phyloP scores from a whole-genome alignment of 2,888 invertebrate species.

The Orthosia gothica region DNA sequence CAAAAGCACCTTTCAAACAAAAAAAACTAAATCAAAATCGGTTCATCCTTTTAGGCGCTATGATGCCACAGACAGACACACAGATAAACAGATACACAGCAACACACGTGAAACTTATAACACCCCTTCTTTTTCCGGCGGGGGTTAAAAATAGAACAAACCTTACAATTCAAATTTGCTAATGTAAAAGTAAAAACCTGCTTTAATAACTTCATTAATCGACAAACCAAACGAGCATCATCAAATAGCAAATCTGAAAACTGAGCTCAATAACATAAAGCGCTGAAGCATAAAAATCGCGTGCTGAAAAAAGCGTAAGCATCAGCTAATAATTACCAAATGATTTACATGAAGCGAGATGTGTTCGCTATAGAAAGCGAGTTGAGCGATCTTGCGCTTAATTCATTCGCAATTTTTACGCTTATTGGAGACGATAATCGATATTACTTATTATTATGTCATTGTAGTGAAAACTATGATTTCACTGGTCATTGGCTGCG shows the following conservation, averaged over 20 bases:
- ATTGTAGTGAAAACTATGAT: conserved; percentile 65
- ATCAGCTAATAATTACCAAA: conserved; percentile 41
- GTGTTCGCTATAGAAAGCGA: conserved; percentile 68
- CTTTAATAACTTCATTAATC: not conserved
- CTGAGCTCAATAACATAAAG: conserved; percentile 5
- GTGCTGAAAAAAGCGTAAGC: conserved; percentile 44
- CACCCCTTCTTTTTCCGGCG: too few relatives aligned
- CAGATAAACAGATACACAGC: too few relatives aligned
- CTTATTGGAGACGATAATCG: conserved; percentile 61
- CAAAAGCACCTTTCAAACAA: too few relatives aligned
- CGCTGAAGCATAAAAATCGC: conserved; percentile 54
- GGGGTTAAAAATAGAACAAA: too few relatives aligned
- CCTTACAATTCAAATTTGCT: too few relatives aligned
- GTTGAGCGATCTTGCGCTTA: conserved; percentile 66
- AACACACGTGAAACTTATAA: too few relatives aligned
- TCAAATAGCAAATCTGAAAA: conserved; percentile 10
- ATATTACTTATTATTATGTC: conserved; percentile 73
- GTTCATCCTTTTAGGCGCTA: too few relatives aligned
- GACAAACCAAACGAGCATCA: not conserved
- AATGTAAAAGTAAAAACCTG: too few relatives aligned
- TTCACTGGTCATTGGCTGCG: conserved; percentile 46
- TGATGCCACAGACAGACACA: too few relatives aligned
- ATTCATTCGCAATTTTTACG: conserved; percentile 68
- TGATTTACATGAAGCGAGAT: conserved; percentile 59
- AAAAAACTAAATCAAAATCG: too few relatives aligned